Evolutionary conservation across 2,888 invertebrate genomes (phyloP).

Genomic region (Nyleta sp.): DNA sequence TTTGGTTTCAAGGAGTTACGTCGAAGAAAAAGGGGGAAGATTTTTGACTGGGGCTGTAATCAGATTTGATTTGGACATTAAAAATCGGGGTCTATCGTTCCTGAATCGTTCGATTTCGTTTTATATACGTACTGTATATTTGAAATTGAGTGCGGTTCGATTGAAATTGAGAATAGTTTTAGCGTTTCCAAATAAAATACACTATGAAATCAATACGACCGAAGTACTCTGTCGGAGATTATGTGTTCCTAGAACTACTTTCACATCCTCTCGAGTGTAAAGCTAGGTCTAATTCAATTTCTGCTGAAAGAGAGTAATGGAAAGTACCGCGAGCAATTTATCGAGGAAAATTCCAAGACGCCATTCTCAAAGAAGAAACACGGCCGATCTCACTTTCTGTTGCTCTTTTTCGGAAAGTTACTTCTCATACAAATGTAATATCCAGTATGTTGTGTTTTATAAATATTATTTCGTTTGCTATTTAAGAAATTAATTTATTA

Average conservation of each 20-base stretch:
- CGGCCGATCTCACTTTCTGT: background rate
- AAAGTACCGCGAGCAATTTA: slow-evolving; percentile 2
- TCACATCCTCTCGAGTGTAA: slow-evolving; percentile 27
- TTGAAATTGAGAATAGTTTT: background rate
- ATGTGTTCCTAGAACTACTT: slow-evolving; percentile 18
- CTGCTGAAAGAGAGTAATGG: slow-evolving; percentile 4
- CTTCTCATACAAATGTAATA: slow-evolving; percentile 5
- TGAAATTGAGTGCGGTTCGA: background rate
- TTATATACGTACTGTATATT: no score
- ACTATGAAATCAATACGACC: background rate
- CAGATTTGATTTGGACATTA: no score
- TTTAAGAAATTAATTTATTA: no score
- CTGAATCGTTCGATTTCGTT: no score
- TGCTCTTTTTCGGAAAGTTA: slow-evolving; percentile 2
- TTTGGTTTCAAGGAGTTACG: no score
- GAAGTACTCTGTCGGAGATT: slow-evolving; percentile 6
- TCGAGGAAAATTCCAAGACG: background rate
- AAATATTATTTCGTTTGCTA: background rate
- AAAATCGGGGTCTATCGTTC: no score
- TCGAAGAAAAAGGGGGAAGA: no score
- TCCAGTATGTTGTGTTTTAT: background rate
- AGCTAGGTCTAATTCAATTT: slow-evolving; percentile 23
- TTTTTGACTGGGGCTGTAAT: no score
- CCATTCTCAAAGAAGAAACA: background rate
- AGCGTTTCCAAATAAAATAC: background rate